Evolutionary conservation across 2,113 vertebrate genomes (phyloP).

Genomic region (Ammodytes dubius): DNA sequence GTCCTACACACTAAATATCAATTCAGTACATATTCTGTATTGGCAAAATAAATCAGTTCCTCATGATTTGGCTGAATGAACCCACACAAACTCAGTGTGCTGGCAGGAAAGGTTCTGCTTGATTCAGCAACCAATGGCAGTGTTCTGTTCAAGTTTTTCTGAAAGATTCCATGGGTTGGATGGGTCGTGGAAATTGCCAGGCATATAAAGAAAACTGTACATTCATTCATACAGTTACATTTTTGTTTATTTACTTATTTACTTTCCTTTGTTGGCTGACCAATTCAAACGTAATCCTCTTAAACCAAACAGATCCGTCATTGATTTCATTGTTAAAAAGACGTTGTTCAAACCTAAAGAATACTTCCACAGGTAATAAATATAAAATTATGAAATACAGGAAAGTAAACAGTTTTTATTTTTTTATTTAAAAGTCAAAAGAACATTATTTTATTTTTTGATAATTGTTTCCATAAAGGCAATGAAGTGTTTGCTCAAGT

Average conservation of each 20-base stretch:
- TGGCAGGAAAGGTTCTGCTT: slow-evolving; percentile 16
- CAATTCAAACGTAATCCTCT: neutral
- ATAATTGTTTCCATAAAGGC: neutral
- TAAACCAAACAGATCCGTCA: neutral
- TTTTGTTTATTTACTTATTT: neutral
- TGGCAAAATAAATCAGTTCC: neutral
- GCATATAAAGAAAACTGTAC: neutral
- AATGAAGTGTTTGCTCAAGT: neutral
- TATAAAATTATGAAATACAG: neutral
- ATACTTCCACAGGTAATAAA: neutral
- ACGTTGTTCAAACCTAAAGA: neutral
- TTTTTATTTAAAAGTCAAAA: neutral
- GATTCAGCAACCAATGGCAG: slow-evolving; percentile 14
- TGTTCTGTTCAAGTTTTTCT: slow-evolving; percentile 3
- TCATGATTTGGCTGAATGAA: slow-evolving; percentile 22
- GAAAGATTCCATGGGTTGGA: neutral
- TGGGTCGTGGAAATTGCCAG: neutral
- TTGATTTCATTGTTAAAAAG: neutral
- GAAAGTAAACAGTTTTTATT: too few species aligned
- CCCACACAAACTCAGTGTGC: neutral
- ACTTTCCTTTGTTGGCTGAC: neutral
- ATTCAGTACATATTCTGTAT: neutral
- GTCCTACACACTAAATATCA: neutral
- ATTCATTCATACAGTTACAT: neutral
- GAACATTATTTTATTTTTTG: neutral